Conservation (phyloP, 2,888 invertebrate genomes). For the Dromius quadrimaculatus region DNA sequence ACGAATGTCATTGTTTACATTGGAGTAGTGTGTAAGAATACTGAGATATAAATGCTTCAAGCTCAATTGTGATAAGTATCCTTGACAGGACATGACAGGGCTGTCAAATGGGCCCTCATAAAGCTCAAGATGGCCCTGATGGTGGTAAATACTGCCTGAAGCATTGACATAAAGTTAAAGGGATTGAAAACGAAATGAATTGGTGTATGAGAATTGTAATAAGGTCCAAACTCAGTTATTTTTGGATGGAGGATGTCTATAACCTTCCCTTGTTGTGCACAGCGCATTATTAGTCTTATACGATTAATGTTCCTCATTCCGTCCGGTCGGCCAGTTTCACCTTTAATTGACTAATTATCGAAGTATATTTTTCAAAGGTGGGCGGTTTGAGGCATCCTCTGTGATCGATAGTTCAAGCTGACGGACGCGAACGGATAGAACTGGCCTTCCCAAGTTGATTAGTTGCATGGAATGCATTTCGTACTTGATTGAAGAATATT, state of each 20-base stretch:
- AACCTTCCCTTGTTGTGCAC: no score
- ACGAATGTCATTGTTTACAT: no score
- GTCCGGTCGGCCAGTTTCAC: slow-evolving; percentile 37
- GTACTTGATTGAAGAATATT: slow-evolving; percentile 49
- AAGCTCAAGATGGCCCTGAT: no score
- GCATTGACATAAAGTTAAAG: no score
- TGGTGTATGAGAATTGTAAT: no score
- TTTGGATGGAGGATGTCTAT: no score
- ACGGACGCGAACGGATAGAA: slow-evolving; percentile 27
- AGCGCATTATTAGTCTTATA: slow-evolving; percentile 48
- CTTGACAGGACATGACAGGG: slow-evolving; percentile 9
- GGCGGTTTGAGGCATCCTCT: slow-evolving; percentile 55
- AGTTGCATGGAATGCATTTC: slow-evolving; percentile 47
- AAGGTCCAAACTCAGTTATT: no score
- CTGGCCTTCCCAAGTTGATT: slow-evolving; percentile 38
- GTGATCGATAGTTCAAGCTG: slow-evolving; percentile 48
- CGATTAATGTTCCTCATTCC: slow-evolving; percentile 50
- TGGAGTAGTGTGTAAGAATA: no score
- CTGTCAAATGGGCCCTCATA: slow-evolving; percentile 4
- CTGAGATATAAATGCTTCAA: no score
- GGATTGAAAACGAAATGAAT: no score
- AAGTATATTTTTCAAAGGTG: slow-evolving; percentile 60
- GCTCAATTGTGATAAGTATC: no score
- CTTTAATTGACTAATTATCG: slow-evolving; percentile 54
- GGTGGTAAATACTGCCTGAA: no score